These are phyloP conservation scores for Tribolium castaneum DNA, from an alignment of 1,140 invertebrate species.

Conservation along the genomic window DNA sequence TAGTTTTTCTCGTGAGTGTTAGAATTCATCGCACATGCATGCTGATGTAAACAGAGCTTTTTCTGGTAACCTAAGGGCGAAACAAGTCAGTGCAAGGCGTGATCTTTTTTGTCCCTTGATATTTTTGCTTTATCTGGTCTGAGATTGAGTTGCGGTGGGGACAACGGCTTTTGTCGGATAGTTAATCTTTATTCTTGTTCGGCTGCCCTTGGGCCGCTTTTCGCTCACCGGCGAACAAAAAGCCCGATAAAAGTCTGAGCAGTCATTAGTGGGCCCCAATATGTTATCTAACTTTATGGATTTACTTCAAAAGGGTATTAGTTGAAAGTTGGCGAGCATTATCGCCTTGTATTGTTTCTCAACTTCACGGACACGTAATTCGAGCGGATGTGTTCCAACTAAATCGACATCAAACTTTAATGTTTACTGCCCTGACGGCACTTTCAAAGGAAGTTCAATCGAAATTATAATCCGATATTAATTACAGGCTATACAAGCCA, in stretches of 20 bases:
- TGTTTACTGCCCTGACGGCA: constrained; percentile 27
- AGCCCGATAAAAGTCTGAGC: constrained; percentile 38
- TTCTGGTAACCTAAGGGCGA: background rate
- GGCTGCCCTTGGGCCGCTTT: constrained; percentile 29
- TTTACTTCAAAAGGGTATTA: constrained; percentile 36
- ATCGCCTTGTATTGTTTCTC: constrained; percentile 33
- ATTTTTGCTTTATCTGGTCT: constrained; percentile 50
- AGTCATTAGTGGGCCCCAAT: constrained; percentile 38
- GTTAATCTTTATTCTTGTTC: constrained; percentile 52
- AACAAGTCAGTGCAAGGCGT: constrained; percentile 20
- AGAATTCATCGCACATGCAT: constrained; percentile 10
- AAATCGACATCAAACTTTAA: constrained; percentile 34
- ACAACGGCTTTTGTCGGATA: constrained; percentile 53
- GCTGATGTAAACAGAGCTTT: constrained; percentile 7
- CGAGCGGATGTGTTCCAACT: constrained; percentile 28
- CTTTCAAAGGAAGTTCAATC: constrained; percentile 27
- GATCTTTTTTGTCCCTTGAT: constrained; percentile 48
- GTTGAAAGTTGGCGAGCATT: constrained; percentile 33
- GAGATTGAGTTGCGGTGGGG: constrained; percentile 51
- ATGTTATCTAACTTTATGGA: constrained; percentile 39
- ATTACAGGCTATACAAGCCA: constrained; percentile 11
- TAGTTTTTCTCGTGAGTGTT: background rate
- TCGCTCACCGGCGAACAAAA: constrained; percentile 39
- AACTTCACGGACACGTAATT: constrained; percentile 32
- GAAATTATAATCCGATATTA: constrained; percentile 26